Evolutionary conservation across 2,888 invertebrate genomes (phyloP).

Genomic region (Phengaris alcon): DNA sequence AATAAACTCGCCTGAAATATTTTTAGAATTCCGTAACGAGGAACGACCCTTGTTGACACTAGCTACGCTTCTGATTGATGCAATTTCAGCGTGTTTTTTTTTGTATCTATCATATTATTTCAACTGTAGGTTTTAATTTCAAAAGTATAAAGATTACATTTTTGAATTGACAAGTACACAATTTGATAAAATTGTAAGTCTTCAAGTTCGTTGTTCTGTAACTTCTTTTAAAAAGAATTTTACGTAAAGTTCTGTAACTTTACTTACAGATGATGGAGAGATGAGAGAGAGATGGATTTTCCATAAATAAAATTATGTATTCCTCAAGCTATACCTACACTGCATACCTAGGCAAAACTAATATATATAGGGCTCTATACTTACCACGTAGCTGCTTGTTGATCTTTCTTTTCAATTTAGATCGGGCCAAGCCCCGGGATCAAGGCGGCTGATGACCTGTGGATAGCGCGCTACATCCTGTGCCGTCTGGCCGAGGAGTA

Average conservation of each 20-base stretch:
- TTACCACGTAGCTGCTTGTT: neutral
- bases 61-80: neutral
- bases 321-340: too few species aligned
- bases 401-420: slow-evolving; percentile 52
- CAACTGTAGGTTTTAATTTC: neutral
- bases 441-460: slow-evolving; percentile 88
- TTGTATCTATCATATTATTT: too few species aligned
- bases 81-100: neutral
- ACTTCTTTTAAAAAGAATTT: too few species aligned
- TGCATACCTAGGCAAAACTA: too few species aligned
- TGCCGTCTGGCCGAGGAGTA: slow-evolving; percentile 93
- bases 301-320: too few species aligned
- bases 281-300: too few species aligned
- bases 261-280: too few species aligned
- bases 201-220: too few species aligned
- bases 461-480: slow-evolving; percentile 92
- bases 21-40: neutral
- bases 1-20: neutral
- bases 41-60: slow-evolving; percentile 1
- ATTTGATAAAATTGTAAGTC: neutral
- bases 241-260: too few species aligned
- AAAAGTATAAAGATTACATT: neutral
- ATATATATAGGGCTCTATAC: neutral
- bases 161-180: neutral
- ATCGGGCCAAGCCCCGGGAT: slow-evolving; percentile 95